These are phyloP conservation scores for Anseranas semipalmata DNA, from an alignment of 2,113 vertebrate species.

Conservation along the genomic window DNA sequence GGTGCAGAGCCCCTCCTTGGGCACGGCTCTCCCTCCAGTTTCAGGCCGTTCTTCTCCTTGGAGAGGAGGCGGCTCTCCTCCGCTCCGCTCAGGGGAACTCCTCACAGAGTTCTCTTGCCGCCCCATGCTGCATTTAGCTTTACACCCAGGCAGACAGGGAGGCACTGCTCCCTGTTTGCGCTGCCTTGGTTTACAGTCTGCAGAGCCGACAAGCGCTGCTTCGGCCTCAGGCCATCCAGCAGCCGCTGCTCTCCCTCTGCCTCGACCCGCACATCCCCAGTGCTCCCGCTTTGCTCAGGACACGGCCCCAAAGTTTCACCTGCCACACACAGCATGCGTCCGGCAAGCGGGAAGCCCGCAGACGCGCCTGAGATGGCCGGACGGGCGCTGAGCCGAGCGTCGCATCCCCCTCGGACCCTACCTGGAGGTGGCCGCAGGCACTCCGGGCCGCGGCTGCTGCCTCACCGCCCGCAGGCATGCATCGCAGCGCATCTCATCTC, in stretches of 20 bases:
- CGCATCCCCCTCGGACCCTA: neutral
- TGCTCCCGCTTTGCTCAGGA: neutral
- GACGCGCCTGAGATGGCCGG: neutral
- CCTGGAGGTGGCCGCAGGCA: neutral
- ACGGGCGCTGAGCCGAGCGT: neutral
- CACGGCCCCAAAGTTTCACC: neutral
- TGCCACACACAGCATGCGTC: neutral
- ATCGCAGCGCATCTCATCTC: too few species aligned
- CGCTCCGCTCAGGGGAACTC: neutral
- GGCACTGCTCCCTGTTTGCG: neutral
- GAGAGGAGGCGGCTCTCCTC: neutral
- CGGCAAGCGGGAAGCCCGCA: neutral
- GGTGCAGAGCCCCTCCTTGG: slow-evolving; percentile 15
- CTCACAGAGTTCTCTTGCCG: neutral
- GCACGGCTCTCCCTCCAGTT: neutral
- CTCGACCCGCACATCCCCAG: neutral
- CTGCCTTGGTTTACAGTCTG: neutral
- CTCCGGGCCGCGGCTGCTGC: neutral
- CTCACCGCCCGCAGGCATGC: neutral
- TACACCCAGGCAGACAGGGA: neutral
- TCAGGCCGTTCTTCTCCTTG: neutral
- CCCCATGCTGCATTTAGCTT: neutral
- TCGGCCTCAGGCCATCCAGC: neutral
- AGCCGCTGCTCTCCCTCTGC: neutral
- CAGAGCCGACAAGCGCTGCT: neutral